Base-by-base conservation (phyloP, 53 echinoderm and acorn worm genomes). In the Holothuria leucospilota region DNA sequence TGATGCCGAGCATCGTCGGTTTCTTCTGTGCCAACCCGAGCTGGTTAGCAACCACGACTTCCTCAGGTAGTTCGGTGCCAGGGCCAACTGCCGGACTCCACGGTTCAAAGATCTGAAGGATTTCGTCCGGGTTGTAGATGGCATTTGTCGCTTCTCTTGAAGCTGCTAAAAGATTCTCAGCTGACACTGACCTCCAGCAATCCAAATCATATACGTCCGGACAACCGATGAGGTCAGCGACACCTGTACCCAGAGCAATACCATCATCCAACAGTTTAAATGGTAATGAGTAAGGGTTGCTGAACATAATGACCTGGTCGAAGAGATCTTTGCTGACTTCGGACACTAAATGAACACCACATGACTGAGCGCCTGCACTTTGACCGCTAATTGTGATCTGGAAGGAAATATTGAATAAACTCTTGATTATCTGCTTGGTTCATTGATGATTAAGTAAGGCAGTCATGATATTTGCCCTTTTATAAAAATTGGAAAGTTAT, bases 41-140 rank as follows among this genome's bases (percentile, higher is more conserved):
- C 24, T 81, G 52, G 23, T 68, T 71, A 8, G 70, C 74, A 12
- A 51, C 86, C 16, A 62, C 70, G 18, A 90, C 30, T 2, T 79
- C 68, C 18, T 90, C 79, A 8, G 59, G 70, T 8, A 39, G 39
- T 49, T 81, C 63, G 4, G 79, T 71, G 20, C 21, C 40, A n/a
- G 82, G 86, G 5, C 86, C 91, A n/a, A 83, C 83, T 12, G 67
- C 83, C 13, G 83, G 83, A 65, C 67, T 83, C 83, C 65, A 83
- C 20, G 83, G 83, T 25, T 83, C 83, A 23, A 83, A 83, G 68
- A 86, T 63, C 61, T 86, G 73, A 23, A 86, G 72, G 24, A 83
- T 63, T 29, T 83, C 83, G 20, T 83, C 25, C 14, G 84, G 84
- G 68, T 83, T 83, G 66, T 66, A 66, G 51, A 83, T 51, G 49